Evolutionary conservation across 2,113 vertebrate species (phyloP), one percentile per base, ranked within the genome.

Genomic region (Pelecanus crispus): DNA sequence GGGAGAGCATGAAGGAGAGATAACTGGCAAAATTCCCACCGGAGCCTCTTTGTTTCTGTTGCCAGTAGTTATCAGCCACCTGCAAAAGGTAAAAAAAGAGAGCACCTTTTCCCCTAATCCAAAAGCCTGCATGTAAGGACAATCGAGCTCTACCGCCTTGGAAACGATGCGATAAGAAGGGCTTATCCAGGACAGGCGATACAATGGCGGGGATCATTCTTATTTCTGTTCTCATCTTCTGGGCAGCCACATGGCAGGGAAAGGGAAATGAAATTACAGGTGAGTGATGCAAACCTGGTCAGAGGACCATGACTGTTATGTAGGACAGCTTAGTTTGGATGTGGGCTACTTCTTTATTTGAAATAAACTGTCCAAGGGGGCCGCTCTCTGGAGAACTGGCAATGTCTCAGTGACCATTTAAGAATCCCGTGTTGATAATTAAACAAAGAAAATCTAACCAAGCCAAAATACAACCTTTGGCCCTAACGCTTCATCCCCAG

Each of bases 251-350:
- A 17, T 45, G 0, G 8, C 73, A 80, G 42, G 94, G 90, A 88
- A 67, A 17, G 36, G 95, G 91, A 79, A 92, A 86, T 75, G 95
- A 80, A 74, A 93, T 95, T 49, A 95, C 96, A 94, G 97, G 97
- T 97, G 61, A 96, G 97, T 96, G 80, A 75, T 52, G 56, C 68
- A 87, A 45, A 79, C 18, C 40, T 40, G 22, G 8, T n/a, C 38
- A 47, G 74, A 81, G 22, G 38, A 63, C 53, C 53, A 26, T 0
- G 2, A 11, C 10, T 58, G 15, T 67, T 63, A 18, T 44, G 50
- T 44, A 53, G 50, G 20, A 24, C 63, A 53, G 19, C 40, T 61
- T 32, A 11, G 24, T 13, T 80, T 73, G 82, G 40, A 14, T 87
- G 49, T 40, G 56, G 55, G 29, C 3, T 85, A 34, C 25, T 18